phyloP scores from a whole-genome alignment of 2,113 vertebrate species.

The Vidua chalybeata region DNA sequence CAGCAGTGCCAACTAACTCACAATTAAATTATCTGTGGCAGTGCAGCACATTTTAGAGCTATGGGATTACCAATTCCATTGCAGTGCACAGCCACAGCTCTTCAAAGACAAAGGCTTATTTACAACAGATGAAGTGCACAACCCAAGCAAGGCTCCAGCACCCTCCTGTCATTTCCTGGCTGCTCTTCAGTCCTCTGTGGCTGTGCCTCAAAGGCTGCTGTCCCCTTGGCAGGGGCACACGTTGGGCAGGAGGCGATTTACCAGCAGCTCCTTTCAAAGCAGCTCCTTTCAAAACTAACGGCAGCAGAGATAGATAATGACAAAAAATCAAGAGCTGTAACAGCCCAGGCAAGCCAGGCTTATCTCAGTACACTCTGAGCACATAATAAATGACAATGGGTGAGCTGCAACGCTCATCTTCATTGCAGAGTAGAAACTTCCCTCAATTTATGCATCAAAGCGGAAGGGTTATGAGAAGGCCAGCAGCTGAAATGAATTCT shows the following conservation, averaged over 20 bases:
- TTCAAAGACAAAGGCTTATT: not conserved
- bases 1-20: not conserved
- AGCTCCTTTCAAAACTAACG: not conserved
- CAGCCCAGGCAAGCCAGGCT: not conserved
- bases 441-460: not conserved
- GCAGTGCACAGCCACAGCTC: not conserved
- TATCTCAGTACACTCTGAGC: not conserved
- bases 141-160: not conserved
- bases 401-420: not conserved
- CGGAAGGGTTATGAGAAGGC: not conserved
- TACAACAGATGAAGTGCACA: not conserved
- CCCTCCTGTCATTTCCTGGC: not conserved
- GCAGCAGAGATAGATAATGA: not conserved
- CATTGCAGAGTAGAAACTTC: not conserved
- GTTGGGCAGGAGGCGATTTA: not conserved
- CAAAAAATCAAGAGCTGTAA: not conserved
- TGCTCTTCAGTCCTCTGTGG: not conserved
- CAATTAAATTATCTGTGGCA: not conserved
- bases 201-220: not conserved
- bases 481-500: not conserved
- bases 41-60: not conserved
- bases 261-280: not conserved
- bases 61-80: not conserved
- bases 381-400: not conserved
- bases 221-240: not conserved